These are phyloP conservation scores for Acleris holmiana DNA, from an alignment of 2,888 invertebrate genomes.

Conservation along the genomic window DNA sequence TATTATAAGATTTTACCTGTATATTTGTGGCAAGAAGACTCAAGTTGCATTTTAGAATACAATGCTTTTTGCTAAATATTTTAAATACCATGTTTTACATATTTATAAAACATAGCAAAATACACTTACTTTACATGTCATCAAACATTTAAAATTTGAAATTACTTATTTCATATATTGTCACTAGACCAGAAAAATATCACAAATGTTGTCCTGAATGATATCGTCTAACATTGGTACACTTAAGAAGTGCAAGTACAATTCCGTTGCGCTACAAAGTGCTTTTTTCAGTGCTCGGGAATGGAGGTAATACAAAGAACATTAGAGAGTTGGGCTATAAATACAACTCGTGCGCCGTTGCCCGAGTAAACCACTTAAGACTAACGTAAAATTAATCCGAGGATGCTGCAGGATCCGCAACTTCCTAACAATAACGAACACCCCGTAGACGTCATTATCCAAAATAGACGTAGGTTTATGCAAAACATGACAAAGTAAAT, in stretches of 20 bases:
- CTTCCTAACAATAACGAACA: conserved; percentile 35
- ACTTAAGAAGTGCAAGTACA: conserved; percentile 8
- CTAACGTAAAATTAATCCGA: conserved; percentile 71
- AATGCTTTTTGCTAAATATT: no score
- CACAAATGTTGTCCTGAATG: no score
- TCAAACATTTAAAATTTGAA: no score
- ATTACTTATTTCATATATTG: no score
- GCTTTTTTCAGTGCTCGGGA: conserved; percentile 20
- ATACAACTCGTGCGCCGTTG: conserved; percentile 63
- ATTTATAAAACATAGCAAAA: no score
- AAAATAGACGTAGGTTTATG: conserved; percentile 30
- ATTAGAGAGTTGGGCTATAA: conserved; percentile 66
- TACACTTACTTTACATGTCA: no score
- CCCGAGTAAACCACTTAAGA: conserved; percentile 63
- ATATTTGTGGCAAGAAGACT: no score
- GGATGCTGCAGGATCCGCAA: conserved; percentile 51
- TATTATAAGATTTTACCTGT: no score
- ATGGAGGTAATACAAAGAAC: conserved; percentile 62
- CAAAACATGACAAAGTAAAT: conserved; percentile 3
- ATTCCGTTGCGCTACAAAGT: conserved; percentile 23
- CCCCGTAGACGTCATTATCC: conserved; percentile 31
- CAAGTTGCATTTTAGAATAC: no score
- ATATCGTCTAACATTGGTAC: no score
- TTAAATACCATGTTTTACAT: no score
- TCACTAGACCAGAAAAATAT: no score